Conservation (phyloP, 2,888 invertebrate species). For the Hetaerina titia region DNA sequence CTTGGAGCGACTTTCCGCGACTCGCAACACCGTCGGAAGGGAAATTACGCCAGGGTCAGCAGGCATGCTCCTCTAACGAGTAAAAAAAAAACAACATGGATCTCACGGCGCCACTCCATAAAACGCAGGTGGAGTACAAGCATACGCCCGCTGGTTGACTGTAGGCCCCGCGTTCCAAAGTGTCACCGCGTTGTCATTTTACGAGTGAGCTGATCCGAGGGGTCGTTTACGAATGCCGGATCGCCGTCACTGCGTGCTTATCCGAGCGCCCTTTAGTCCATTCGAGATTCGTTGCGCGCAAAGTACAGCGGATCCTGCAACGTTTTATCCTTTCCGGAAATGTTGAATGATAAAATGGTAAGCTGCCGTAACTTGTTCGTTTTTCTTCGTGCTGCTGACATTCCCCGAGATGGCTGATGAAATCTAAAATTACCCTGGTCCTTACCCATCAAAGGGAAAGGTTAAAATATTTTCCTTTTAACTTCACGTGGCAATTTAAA, state of each 20-base stretch:
- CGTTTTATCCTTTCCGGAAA: not conserved
- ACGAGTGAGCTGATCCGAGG: slow-evolving; percentile 10
- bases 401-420: not conserved
- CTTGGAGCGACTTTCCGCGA: not conserved
- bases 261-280: not conserved
- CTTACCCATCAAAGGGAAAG: too few species aligned
- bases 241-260: not conserved
- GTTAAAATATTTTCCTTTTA: too few species aligned
- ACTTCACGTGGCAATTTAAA: too few species aligned
- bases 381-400: not conserved
- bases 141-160: not conserved
- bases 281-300: not conserved
- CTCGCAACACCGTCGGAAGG: not conserved
- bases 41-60: not conserved
- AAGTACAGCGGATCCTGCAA: not conserved
- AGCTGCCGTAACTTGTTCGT: not conserved
- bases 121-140: not conserved
- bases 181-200: not conserved
- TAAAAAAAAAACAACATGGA: not conserved
- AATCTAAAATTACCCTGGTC: not conserved
- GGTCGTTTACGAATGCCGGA: not conserved
- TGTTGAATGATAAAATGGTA: not conserved
- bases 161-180: not conserved
- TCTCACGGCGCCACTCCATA: not conserved
- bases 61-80: not conserved